Evolutionary conservation across 2,797 vertebrate species (phyloP), one percentile per base, ranked within the genome.

Genomic region (Lophotriccus pileatus): DNA sequence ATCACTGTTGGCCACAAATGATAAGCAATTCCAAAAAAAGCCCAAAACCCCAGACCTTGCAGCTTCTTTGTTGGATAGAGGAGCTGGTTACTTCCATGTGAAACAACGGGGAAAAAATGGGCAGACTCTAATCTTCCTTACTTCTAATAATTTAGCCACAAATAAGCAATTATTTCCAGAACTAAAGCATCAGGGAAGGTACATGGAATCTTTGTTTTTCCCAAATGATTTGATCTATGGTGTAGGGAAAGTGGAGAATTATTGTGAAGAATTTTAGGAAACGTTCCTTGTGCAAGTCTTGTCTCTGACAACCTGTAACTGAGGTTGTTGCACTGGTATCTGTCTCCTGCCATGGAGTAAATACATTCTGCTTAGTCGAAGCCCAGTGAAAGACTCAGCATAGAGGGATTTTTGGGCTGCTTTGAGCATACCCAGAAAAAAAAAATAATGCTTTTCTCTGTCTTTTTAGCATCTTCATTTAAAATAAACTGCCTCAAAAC

Each of bases 401-500:
- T 4, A 66, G 30, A 24, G 18, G 36, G 77, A 56, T 55, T 92
- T 91, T 87, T 55, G 34, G 18, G 53, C 67, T 81, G 25, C 7
- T 79, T 43, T 80, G 89, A 77, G 58, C 73, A 75, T 47, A 79
- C 6, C 34, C 43, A 21, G 32, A 12, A 6, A 17, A 47, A 30
- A 28, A 30, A 27, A 55, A 46, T 9, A 36, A 52, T 56, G 2
- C 3, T 82, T 77, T 83, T 67, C n/a, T 49, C 22, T n/a, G 18
- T 66, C 52, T 56, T 56, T 73, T 90, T 53, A 55, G 39, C 66
- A 64, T 84, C 91, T 94, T 96, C 84, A 82, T 92, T 82, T 84
- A 44, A 96, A 94, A 92, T 59, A 85, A 79, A 91, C 73, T 5
- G 28, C 50, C 49, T 72, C 58, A 52, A 95, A 97, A 87, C 12